Base-by-base conservation (phyloP, 92 coral and sea anemone species). In the Actinernus sp. region DNA sequence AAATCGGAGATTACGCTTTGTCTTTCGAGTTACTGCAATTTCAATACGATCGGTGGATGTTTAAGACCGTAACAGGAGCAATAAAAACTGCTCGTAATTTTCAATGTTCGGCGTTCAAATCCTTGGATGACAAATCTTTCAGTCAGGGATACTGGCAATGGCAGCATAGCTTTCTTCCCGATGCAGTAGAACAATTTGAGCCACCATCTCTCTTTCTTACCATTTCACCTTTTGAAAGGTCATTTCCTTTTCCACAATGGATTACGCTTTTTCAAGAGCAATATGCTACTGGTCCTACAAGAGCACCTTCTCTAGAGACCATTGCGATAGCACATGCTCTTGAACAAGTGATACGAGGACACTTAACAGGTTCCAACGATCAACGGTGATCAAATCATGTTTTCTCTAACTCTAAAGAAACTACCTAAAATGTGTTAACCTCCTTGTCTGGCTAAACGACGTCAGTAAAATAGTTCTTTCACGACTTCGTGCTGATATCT, bases 191-290 rank as follows among this genome's bases (percentile, higher is more conserved):
- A 0, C 91, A 80, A 23, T 79, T 84, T 33, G 88, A 86, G 1
- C 18, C 7, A 13, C 96, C 96, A 1, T 40, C 27, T 55, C 32
- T 77, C 3, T 88, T 79, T 31, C 29, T 83, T 0, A 89, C 88
- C 2, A 34, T 88, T 0, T 78, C 68, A 1, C 90, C 87, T 7
- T 88, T 24, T 32, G 96, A 88, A 38, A 83, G 90, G 90, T 50
- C 79, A 1, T 84, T 89, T 39, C 88, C 91, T 2, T 72, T 54
- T 27, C 81, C 85, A 6, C 9, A 4, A 0, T 89, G 86, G 83
- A 12, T 73, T 8, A 14, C 37, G 0, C 39, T 34, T 0, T 39
- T 63, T 11, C n/a, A 63, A 30, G 0, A 26, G 0, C 0, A 4
- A 3, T 60, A 80, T 1, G 83, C 86, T 0, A 21, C 13, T 1